Evolutionary conservation across 2,797 vertebrate genomes (phyloP), one percentile per base, ranked within the genome.

Genomic region (Champsocephalus gunnari): DNA sequence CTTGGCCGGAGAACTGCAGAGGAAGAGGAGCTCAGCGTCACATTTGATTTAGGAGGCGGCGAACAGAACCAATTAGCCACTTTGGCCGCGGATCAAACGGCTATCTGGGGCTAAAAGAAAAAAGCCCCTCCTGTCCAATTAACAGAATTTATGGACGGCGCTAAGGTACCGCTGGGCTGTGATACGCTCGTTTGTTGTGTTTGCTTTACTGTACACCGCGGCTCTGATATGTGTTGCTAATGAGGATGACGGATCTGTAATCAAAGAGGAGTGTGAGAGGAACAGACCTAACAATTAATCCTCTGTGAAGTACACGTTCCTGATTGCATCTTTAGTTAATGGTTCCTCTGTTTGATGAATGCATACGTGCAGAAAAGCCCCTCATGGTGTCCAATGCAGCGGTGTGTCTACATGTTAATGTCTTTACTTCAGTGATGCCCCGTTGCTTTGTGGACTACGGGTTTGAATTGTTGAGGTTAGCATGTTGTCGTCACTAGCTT

Each of bases 11-110:
- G n/a, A 77, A 60, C 74, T 55, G 77, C 78, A 16, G 83, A 80
- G 84, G 77, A 79, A 80, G 82, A 81, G 66, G 41, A 12, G 47
- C 78, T 43, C 68, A 0, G 60, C 60, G 73, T 83, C 85, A 69
- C 79, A 21, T 88, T 84, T 92, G 83, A 91, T 91, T 92, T 79
- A 92, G 77, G 83, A 88, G 70, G 70, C 71, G 49, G 71, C 67
- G 3, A 84, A 83, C 2, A 83, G 77, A 86, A 87, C 85, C 84
- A 90, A 91, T 90, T 91, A 90, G 81, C 77, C 83, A 75, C 71
- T 82, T 84, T 92, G 89, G 88, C 85, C 53, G 9, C 12, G 24
- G 82, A 84, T 88, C 88, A 88, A 87, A 78, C 16, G 21, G 75
- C 81, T 68, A 85, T 80, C 84, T 77, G 64, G 48, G 77, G 45